Conservation (phyloP, 2,888 invertebrate species). For the Trissoscelio sp. region DNA sequence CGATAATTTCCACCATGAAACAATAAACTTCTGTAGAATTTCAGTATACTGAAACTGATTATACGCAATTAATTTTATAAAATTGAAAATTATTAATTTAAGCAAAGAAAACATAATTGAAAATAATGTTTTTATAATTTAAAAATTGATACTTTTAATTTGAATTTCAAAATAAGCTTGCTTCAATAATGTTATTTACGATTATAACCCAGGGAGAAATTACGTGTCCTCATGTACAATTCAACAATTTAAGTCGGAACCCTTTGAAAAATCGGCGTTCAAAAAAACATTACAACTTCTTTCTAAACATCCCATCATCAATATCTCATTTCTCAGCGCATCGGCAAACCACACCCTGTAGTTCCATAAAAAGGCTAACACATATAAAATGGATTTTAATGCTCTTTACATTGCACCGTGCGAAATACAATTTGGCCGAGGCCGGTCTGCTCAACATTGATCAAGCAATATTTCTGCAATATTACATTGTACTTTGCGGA, state of each 20-base stretch:
- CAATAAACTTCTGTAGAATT: no score
- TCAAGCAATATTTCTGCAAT: conserved; percentile 54
- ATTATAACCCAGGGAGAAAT: neutral
- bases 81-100: no score
- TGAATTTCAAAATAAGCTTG: neutral
- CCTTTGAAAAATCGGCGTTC: neutral
- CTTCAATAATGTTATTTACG: neutral
- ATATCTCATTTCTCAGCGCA: neutral
- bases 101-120: no score
- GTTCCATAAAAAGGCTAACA: neutral
- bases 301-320: conserved; percentile 6
- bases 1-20: no score
- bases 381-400: conserved; percentile 41
- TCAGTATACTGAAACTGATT: no score
- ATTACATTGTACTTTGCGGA: conserved; percentile 46
- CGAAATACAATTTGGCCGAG: conserved; percentile 17
- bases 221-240: neutral
- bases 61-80: no score
- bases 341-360: neutral
- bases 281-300: conserved; percentile 4
- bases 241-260: neutral
- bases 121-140: no score
- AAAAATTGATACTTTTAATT: no score
- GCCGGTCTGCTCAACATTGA: conserved; percentile 34
- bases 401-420: conserved; percentile 6